phyloP scores from a whole-genome alignment of 2,888 invertebrate genomes.

The Hecatera dysodea region DNA sequence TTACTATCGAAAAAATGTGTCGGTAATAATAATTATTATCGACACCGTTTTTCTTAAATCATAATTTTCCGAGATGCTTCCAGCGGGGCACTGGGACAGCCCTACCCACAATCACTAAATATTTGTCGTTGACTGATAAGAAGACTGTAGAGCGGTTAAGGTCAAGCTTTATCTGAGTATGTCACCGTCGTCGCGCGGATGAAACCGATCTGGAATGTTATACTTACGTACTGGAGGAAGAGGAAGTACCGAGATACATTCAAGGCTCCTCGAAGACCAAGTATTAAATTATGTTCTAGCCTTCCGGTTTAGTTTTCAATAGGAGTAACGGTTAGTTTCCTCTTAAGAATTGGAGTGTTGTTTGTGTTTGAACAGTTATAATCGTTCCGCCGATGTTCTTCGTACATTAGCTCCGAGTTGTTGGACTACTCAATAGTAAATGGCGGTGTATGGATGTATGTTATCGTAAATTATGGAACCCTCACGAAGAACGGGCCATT shows the following conservation, averaged over 20 bases:
- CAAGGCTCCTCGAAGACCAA: conserved; percentile 60
- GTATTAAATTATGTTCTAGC: conserved; percentile 58
- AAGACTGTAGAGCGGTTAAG: conserved; percentile 77
- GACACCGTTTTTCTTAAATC: neutral
- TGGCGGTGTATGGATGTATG: neutral
- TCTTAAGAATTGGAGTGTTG: conserved; percentile 32
- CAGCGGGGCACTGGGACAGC: conserved; percentile 37
- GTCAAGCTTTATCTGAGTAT: conserved; percentile 78
- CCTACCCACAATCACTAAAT: conserved; percentile 62
- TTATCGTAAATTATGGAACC: conserved; percentile 14
- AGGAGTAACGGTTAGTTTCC: conserved; percentile 56
- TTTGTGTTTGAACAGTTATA: conserved; percentile 50
- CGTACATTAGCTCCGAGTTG: conserved; percentile 40
- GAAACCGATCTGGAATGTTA: conserved; percentile 48
- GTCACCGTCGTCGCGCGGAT: conserved; percentile 46
- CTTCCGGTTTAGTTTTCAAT: conserved; percentile 61
- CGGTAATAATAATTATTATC: neutral
- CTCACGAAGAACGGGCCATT: neutral
- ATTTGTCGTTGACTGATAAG: conserved; percentile 79
- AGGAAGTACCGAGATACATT: conserved; percentile 62
- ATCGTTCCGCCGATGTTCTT: conserved; percentile 32
- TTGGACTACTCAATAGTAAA: conserved; percentile 25
- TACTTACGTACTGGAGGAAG: conserved; percentile 52
- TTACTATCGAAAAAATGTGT: no score
- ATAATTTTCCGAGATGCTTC: conserved; percentile 23